These are phyloP conservation scores for Agrotis exclamationis DNA, from an alignment of 2,888 invertebrate species.

Conservation along the genomic window DNA sequence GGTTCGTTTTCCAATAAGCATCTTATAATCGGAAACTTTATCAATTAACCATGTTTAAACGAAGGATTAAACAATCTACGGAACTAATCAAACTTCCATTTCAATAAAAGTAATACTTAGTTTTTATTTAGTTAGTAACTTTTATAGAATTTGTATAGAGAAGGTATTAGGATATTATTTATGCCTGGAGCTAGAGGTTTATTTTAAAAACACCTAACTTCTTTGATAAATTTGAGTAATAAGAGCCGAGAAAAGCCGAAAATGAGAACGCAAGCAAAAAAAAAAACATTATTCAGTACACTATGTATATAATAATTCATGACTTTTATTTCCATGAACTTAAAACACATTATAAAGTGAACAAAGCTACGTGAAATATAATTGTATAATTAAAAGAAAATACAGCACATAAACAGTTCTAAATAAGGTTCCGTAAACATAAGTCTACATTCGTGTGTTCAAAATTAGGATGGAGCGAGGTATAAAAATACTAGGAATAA, in stretches of 20 bases:
- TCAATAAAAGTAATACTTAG: conserved; percentile 17
- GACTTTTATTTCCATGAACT: too few species aligned
- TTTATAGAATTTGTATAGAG: not conserved
- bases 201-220: not conserved
- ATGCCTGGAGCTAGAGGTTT: too few species aligned
- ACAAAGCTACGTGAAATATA: not conserved
- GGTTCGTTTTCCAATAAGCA: conserved; percentile 8
- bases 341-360: too few species aligned
- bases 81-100: conserved; percentile 1
- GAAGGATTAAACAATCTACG: not conserved
- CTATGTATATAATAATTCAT: too few species aligned
- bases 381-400: not conserved
- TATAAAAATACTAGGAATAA: conserved; percentile 19
- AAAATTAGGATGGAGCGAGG: not conserved
- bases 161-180: not conserved
- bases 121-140: not conserved
- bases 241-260: too few species aligned
- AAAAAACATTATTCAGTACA: too few species aligned
- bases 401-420: not conserved
- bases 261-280: too few species aligned
- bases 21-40: conserved; percentile 21
- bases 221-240: not conserved
- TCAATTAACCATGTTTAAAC: conserved; percentile 26
- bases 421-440: not conserved
- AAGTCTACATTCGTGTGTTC: too few species aligned